A percentile compares a stretch with the other conserved stretches of the same genome.
Conservation (phyloP, 2,113 vertebrate genomes). For the Silurus meridionalis region DNA sequence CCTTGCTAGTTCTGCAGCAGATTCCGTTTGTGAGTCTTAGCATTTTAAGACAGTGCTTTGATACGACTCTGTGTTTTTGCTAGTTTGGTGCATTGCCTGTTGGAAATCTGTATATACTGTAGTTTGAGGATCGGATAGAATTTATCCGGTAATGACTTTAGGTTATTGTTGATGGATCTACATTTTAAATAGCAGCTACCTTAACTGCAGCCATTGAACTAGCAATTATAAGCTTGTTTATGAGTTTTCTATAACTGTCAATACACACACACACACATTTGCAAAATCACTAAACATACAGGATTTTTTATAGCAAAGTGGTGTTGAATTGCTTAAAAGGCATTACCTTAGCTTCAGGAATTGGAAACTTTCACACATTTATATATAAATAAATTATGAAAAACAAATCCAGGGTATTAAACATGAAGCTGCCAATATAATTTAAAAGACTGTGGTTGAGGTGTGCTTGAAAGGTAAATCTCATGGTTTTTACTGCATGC, state of each 20-base stretch:
- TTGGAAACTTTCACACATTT: background rate
- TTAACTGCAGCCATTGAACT: background rate
- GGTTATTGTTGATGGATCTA: background rate
- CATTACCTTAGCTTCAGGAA: background rate
- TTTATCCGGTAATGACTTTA: background rate
- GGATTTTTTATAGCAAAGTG: background rate
- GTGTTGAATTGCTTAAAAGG: background rate
- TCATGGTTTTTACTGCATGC: background rate
- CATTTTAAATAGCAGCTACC: background rate
- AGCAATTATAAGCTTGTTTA: background rate
- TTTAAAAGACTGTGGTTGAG: background rate
- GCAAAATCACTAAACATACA: background rate
- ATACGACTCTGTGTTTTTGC: background rate
- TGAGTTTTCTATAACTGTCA: background rate
- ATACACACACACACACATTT: background rate
- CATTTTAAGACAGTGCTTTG: conserved; percentile 9
- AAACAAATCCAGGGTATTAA: background rate
- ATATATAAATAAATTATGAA: background rate
- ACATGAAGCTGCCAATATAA: background rate
- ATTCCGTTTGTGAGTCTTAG: background rate
- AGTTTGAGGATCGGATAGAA: background rate
- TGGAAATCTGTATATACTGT: background rate
- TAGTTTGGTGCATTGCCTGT: background rate
- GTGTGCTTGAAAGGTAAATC: background rate
- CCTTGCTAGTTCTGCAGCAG: background rate